phyloP scores from a whole-genome alignment of 1,140 invertebrate genomes.

The Diploscapter pachys region DNA sequence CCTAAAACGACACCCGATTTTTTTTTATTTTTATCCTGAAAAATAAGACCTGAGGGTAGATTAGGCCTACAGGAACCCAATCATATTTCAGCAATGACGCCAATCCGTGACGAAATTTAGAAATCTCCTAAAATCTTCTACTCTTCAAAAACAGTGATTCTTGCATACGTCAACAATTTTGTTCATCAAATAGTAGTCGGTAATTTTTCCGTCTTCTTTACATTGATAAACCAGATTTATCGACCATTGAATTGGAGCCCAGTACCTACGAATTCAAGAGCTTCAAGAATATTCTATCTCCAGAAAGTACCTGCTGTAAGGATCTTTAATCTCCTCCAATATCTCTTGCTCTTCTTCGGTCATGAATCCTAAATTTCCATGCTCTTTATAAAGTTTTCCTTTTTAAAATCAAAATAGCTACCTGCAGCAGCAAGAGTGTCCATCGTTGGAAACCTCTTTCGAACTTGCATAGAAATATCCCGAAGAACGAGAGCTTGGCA shows the following conservation, averaged over 20 bases:
- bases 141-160: not conserved
- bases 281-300: not conserved
- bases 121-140: constrained; percentile 9
- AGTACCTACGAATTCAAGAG: constrained; percentile 18
- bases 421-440: constrained; percentile 25
- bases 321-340: constrained; percentile 25
- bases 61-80: constrained; percentile 54
- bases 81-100: constrained; percentile 51
- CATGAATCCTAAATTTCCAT: constrained; percentile 19
- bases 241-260: constrained; percentile 32
- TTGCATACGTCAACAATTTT: constrained; percentile 22
- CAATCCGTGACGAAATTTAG: constrained; percentile 29
- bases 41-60: constrained; percentile 56
- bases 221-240: constrained; percentile 32
- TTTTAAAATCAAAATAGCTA: constrained; percentile 10
- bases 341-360: constrained; percentile 32
- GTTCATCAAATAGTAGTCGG: constrained; percentile 24
- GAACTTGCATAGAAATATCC: constrained; percentile 52
- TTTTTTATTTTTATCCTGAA: too few species aligned
- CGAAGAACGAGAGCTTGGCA: constrained; percentile 39
- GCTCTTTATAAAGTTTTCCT: not conserved
- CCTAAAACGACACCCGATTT: constrained; percentile 78
- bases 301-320: constrained; percentile 14
- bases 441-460: constrained; percentile 33
- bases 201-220: constrained; percentile 22